Evolutionary conservation across 2,797 vertebrate genomes (phyloP).

Genomic region (Acanthurus lineatus): DNA sequence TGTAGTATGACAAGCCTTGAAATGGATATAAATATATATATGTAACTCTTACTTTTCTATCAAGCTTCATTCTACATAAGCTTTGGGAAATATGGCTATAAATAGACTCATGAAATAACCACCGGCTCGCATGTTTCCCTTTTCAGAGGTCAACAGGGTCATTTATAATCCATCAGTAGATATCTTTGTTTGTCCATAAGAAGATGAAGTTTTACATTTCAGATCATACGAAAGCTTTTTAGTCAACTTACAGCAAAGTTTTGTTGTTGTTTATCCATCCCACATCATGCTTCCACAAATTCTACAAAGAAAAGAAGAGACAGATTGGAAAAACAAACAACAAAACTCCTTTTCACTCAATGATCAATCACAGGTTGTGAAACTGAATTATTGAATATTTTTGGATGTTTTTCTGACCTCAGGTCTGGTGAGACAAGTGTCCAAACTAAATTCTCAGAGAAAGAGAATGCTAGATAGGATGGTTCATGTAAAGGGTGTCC

Average conservation of each 20-base stretch:
- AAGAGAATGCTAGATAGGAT: constrained; percentile 81
- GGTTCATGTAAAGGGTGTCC: constrained; percentile 65
- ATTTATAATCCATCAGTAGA: not conserved
- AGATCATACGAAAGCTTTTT: not conserved
- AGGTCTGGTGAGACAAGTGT: constrained; percentile 17
- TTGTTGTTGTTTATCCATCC: constrained; percentile 85
- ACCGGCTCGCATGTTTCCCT: not conserved
- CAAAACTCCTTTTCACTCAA: not conserved
- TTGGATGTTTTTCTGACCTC: not conserved
- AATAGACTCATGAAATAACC: not conserved
- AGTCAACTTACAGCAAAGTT: constrained; percentile 76
- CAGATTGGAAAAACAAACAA: constrained; percentile 18
- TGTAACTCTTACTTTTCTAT: not conserved
- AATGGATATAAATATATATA: not conserved
- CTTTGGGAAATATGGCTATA: not conserved
- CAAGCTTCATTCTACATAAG: not conserved
- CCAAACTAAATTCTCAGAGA: constrained; percentile 43
- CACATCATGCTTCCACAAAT: constrained; percentile 86
- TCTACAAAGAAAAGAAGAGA: constrained; percentile 64
- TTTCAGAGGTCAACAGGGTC: constrained; percentile 26
- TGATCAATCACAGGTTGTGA: not conserved
- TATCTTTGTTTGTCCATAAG: not conserved
- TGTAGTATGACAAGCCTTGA: not conserved
- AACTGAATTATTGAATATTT: not conserved
- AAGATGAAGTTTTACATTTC: not conserved